Evolutionary conservation across 92 coral and sea anemone species (phyloP), one percentile per base, ranked within the genome.

Genomic region (Pocillopora meandrina): DNA sequence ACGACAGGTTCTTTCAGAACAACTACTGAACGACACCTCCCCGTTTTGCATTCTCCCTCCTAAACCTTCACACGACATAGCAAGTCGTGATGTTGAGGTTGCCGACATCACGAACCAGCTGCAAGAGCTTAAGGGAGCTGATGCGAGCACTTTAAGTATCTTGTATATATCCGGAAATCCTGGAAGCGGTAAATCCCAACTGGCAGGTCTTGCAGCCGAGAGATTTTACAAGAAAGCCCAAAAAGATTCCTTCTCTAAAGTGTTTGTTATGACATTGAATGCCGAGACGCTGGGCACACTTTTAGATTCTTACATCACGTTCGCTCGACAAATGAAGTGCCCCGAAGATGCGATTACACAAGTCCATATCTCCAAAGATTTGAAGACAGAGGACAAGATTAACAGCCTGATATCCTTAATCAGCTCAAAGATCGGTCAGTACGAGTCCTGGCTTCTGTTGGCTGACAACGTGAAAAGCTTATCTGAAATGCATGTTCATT

Each of bases 211-310:
- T 16, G 18, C 1, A 59, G 62, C 62, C 18, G 1, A 59, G 18
- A 12, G 62, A 59, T 59, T 59, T 16, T 59, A 59, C 62, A 1
- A 59, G 13, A 16, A 59, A 23, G 47, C 71, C 71, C 71, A 66
- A 66, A 6, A 66, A 10, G 42, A 66, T 23, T 36, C 36, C 6
- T 3, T 2, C 71, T 34, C 71, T 66, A 0, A 12, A 23, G 71
- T 61, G 77, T 66, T 66, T 21, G 71, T 66, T 17, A 66, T 66
- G 71, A 66, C 71, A 23, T 15, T 66, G 33, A 23, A 66, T 66
- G 71, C 71, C 3, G 71, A 66, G 33, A 66, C 36, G 16, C 36
- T 66, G 21, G 71, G 33, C 16, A 66, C 71, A 66, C 47, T 66
- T 18, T 35, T 66, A 18, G 71, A 66, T 20, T 66, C 71, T 34